These are phyloP conservation scores for Ageneiosus marmoratus DNA, from an alignment of 2,113 vertebrate species.

Conservation along the genomic window DNA sequence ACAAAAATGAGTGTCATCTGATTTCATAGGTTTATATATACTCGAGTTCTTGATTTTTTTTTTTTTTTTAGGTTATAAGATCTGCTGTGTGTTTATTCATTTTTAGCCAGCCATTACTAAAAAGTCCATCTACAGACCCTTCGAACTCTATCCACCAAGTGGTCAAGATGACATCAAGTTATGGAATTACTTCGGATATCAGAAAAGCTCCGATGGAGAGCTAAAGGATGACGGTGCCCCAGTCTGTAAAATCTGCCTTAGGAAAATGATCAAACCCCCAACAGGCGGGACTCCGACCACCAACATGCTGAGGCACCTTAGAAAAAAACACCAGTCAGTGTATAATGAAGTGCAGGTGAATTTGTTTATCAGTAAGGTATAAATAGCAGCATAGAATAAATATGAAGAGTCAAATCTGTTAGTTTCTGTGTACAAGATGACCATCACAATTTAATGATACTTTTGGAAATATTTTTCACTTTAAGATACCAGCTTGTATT, in stretches of 20 bases:
- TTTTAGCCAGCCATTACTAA: slow-evolving; percentile 23
- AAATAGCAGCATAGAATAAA: background rate
- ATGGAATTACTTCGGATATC: slow-evolving; percentile 46
- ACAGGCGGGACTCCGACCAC: slow-evolving; percentile 24
- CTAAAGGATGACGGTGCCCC: slow-evolving; percentile 31
- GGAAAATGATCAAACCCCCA: slow-evolving; percentile 34
- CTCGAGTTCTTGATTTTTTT: background rate
- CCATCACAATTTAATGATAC: background rate
- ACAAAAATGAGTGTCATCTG: background rate
- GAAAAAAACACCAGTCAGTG: slow-evolving; percentile 39
- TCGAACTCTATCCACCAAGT: slow-evolving; percentile 19
- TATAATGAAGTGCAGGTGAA: slow-evolving; percentile 39
- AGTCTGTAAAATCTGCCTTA: slow-evolving; percentile 41
- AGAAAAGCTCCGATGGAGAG: background rate
- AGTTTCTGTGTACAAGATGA: background rate
- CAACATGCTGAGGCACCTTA: slow-evolving; percentile 45
- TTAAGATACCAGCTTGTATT: background rate
- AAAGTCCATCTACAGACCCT: slow-evolving; percentile 32
- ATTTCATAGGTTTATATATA: background rate
- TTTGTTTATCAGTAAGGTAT: background rate
- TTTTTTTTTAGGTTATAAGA: background rate
- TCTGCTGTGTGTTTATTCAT: background rate
- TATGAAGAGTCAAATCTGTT: background rate
- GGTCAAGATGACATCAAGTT: slow-evolving; percentile 36
- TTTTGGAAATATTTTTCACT: background rate